These are phyloP conservation scores for Gnathonemus longibarbis DNA, from an alignment of 2,113 vertebrate genomes.

Conservation along the genomic window DNA sequence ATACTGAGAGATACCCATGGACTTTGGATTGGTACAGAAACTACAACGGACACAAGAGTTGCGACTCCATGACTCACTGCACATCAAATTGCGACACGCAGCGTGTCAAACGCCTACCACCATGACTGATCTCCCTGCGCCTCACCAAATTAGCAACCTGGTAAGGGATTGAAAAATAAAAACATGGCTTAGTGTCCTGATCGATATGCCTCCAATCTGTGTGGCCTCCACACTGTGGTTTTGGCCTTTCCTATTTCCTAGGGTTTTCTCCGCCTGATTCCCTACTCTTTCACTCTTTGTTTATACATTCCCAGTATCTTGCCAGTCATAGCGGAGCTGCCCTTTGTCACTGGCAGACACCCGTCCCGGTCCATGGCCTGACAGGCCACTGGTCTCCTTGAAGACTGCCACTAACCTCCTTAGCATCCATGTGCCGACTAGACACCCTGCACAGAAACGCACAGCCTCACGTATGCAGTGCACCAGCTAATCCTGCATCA, in stretches of 20 bases:
- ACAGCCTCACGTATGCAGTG: not conserved
- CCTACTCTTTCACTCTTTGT: not conserved
- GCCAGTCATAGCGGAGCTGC: not conserved
- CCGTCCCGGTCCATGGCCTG: not conserved
- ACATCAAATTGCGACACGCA: not conserved
- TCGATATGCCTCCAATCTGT: not conserved
- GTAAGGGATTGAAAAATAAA: not conserved
- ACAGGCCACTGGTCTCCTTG: not conserved
- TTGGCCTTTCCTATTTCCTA: not conserved
- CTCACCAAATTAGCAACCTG: not conserved
- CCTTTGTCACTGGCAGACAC: not conserved
- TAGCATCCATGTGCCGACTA: not conserved
- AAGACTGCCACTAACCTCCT: not conserved
- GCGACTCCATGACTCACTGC: not conserved
- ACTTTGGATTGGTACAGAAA: not conserved
- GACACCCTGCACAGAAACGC: not conserved
- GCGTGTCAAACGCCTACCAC: not conserved
- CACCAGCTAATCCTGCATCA: not conserved
- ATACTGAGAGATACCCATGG: not conserved
- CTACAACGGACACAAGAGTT: not conserved
- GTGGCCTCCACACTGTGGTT: not conserved
- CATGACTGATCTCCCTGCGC: not conserved
- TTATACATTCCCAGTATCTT: not conserved
- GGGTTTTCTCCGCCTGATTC: not conserved
- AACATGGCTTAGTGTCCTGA: not conserved